Percentiles rank a stretch among this genome's conserved stretches.
Conservation (phyloP, 2,797 vertebrate species). For the Pangasius larnaudii region DNA sequence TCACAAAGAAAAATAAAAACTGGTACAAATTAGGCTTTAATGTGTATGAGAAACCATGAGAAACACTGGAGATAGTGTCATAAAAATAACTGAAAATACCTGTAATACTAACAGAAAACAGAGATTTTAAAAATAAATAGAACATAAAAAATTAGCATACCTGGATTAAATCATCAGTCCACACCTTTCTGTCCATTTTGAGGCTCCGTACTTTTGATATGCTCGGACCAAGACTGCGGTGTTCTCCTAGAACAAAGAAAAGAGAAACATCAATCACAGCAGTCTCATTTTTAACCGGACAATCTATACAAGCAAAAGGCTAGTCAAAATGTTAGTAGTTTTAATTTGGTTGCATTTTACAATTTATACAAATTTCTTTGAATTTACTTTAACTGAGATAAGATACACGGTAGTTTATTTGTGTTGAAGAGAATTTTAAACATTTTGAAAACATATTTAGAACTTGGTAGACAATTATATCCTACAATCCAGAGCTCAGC, state of each 20-base stretch:
- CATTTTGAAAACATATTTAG: not conserved
- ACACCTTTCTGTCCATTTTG: slow-evolving; percentile 96
- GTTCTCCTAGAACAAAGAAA: slow-evolving; percentile 81
- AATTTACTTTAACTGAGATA: not conserved
- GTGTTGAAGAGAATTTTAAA: not conserved
- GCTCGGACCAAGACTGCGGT: slow-evolving; percentile 86
- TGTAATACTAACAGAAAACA: not conserved
- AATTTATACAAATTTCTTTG: not conserved
- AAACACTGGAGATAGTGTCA: not conserved
- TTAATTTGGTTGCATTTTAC: not conserved
- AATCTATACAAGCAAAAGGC: not conserved
- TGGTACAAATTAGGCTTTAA: not conserved
- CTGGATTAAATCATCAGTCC: slow-evolving; percentile 93
- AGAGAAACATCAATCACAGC: slow-evolving; percentile 13
- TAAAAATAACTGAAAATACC: not conserved
- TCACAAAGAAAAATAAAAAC: not conserved
- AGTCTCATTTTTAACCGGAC: not conserved
- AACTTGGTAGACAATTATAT: not conserved
- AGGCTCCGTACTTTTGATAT: slow-evolving; percentile 93
- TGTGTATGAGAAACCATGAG: not conserved
- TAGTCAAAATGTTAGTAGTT: not conserved
- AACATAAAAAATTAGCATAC: slow-evolving; percentile 64
- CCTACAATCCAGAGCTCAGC: not conserved
- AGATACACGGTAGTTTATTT: not conserved
- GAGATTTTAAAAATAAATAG: not conserved